Evolutionary conservation across 1,140 invertebrate species (phyloP).

Genomic region (Eumaeus atala): DNA sequence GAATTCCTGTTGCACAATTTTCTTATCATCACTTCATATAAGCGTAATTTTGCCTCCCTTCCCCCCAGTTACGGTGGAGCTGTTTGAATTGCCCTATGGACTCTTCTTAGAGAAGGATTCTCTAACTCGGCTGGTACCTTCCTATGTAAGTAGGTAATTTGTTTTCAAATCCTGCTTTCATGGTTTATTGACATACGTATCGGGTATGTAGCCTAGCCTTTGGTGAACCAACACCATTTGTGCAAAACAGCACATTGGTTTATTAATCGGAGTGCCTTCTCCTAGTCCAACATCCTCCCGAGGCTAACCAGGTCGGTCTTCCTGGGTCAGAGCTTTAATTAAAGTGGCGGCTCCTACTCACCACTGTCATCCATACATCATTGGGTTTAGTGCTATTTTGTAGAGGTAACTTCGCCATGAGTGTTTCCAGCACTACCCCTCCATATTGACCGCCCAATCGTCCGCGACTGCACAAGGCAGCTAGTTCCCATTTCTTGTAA

Average conservation of each 20-base stretch:
- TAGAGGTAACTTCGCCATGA: not conserved
- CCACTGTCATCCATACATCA: constrained; percentile 1
- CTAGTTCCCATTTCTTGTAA: too few species aligned
- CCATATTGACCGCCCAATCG: not conserved
- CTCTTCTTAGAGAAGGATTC: too few species aligned
- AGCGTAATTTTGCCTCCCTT: too few species aligned
- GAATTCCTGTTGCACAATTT: too few species aligned
- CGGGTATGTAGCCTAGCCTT: not conserved
- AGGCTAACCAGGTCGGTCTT: not conserved
- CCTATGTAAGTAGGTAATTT: too few species aligned
- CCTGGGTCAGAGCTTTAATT: constrained; percentile 1
- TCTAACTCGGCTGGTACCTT: too few species aligned
- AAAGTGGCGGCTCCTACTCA: not conserved
- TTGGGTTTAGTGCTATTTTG: not conserved
- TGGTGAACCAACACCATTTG: not conserved
- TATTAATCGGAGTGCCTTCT: not conserved
- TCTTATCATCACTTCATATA: too few species aligned
- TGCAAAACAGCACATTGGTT: not conserved
- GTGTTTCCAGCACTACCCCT: not conserved
- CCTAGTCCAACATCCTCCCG: not conserved
- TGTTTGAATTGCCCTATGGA: too few species aligned
- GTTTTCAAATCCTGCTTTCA: too few species aligned
- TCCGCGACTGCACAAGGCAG: too few species aligned
- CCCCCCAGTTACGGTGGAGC: too few species aligned
- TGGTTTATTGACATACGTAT: not conserved